Evolutionary conservation across 2,113 vertebrate species (phyloP), one percentile per base, ranked within the genome.

Genomic region (Perccottus glenii): DNA sequence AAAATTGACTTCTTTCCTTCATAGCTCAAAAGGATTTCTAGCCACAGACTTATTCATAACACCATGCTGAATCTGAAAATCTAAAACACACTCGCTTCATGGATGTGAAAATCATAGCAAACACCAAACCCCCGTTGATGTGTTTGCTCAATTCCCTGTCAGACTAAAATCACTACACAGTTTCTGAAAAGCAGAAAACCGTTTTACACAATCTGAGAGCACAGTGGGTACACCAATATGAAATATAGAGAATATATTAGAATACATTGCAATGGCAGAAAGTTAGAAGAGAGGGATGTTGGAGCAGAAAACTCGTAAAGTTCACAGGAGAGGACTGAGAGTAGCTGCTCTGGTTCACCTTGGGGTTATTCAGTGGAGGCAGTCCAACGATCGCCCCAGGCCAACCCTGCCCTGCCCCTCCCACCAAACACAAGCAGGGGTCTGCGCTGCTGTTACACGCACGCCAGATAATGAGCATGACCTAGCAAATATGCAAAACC

Each of bases 311-410:
- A 51, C 1, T 6, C 59, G 52, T 51, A 61, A 51, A 57, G 49
- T 69, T 84, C 65, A 57, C 40, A 44, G 52, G 78, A 82, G 60
- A 77, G 81, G 83, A 74, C 52, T 66, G 66, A 60, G 53, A 43
- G 2, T 55, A 62, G 79, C 59, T 62, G 61, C 73, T 63, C 57
- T 63, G 5, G 38, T 49, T 83, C 76, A 81, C 74, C 75, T 82
- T 70, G 57, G 50, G 74, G 78, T 67, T 76, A 64, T 75, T 71
- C 15, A 1, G 71, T 50, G 70, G 51, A 82, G 73, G 64, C 67
- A 71, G 60, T 57, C 65, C 46, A 59, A 9, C 1, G 45, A 42
- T 44, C 62, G 55, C 80, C 72, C 42, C 6, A 0, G 53, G 79
- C 66, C 60, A 60, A 45, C 52, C 33, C 55, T 16, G 9, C n/a